Evolutionary conservation across 2,797 vertebrate species (phyloP).

Genomic region (Todus mexicanus): DNA sequence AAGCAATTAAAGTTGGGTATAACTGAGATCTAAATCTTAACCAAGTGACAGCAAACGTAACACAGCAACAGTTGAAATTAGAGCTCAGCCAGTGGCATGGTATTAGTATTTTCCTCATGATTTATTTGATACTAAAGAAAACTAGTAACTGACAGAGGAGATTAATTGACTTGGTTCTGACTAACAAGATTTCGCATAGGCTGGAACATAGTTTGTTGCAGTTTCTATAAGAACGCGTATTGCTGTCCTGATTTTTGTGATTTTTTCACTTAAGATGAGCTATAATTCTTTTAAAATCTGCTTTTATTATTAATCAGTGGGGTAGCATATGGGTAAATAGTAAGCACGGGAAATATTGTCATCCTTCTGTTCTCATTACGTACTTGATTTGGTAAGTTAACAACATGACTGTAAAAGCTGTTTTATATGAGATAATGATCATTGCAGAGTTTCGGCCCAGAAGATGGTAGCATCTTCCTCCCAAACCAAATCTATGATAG

Average conservation of each 20-base stretch:
- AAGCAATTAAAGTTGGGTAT: neutral
- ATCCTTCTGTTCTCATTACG: neutral
- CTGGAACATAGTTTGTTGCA: neutral
- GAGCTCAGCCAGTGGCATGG: neutral
- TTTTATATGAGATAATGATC: conserved; percentile 2
- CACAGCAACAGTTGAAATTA: neutral
- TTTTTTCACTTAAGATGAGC: neutral
- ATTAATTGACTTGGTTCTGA: neutral
- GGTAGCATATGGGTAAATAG: neutral
- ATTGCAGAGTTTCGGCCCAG: neutral
- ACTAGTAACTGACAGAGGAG: neutral
- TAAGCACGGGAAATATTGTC: neutral
- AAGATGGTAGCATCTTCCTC: neutral
- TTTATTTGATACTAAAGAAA: conserved; percentile 19
- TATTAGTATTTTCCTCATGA: conserved; percentile 16
- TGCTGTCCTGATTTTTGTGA: neutral
- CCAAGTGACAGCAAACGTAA: neutral
- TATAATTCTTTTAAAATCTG: neutral
- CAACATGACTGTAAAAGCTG: neutral
- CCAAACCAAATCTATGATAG: neutral
- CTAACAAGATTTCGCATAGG: neutral
- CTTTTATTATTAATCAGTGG: neutral
- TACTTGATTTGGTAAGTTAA: conserved; percentile 1
- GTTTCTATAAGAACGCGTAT: neutral
- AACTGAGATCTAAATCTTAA: neutral